A percentile compares a stretch with the other conserved stretches of the same genome.
phyloP scores from a whole-genome alignment of 2,888 invertebrate species.

The Scaptomyza reducta region DNA sequence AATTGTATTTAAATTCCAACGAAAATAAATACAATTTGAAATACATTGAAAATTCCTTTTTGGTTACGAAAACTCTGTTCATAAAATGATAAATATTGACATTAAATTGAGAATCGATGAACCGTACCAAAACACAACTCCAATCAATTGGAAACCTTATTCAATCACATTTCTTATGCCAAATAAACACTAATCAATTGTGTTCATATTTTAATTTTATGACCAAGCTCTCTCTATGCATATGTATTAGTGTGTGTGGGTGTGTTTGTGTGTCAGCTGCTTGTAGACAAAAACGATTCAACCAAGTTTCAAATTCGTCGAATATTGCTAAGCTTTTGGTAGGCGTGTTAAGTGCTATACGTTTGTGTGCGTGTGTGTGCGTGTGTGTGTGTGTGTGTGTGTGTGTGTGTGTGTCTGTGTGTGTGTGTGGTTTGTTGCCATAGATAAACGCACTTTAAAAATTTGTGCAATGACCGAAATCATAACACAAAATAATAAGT shows the following conservation, averaged over 20 bases:
- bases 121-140: background rate
- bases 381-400: slow-evolving; percentile 24
- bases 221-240: background rate
- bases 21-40: no score
- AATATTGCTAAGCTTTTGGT: slow-evolving; percentile 27
- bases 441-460: slow-evolving; percentile 47
- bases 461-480: slow-evolving; percentile 55
- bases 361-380: slow-evolving; percentile 14
- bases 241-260: background rate
- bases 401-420: background rate
- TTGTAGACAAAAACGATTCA: slow-evolving; percentile 26
- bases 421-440: slow-evolving; percentile 30
- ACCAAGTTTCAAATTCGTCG: slow-evolving; percentile 32
- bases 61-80: no score
- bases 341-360: slow-evolving; percentile 40
- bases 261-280: slow-evolving; percentile 2
- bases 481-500: slow-evolving; percentile 1
- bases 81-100: background rate
- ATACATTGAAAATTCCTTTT: no score
- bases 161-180: slow-evolving; percentile 28
- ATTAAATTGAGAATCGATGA: background rate
- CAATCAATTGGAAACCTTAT: slow-evolving; percentile 44
- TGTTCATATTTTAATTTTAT: slow-evolving; percentile 34
- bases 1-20: background rate
- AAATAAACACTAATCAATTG: slow-evolving; percentile 33